Conservation (phyloP, 2,797 vertebrate species). For the Gobio occitaniae region DNA sequence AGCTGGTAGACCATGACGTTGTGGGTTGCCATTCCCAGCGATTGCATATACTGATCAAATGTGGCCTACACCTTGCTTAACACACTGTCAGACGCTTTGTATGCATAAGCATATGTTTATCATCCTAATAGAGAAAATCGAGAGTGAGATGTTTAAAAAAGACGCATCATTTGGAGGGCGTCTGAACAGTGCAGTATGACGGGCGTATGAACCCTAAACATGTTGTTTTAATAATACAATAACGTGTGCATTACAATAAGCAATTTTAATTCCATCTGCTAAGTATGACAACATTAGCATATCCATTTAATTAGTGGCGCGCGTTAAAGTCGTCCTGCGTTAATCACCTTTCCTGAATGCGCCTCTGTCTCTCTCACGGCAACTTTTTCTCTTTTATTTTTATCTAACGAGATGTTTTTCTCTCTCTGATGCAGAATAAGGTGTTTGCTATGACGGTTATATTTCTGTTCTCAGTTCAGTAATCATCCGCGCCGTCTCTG, state of each 20-base stretch:
- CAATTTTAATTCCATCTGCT: slow-evolving; percentile 99
- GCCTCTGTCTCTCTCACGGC: slow-evolving; percentile 70
- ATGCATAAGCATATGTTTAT: neutral
- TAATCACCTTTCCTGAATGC: slow-evolving; percentile 97
- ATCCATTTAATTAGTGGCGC: slow-evolving; percentile 98
- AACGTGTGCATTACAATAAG: slow-evolving; percentile 99
- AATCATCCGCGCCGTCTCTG: slow-evolving; percentile 42
- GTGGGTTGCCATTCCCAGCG: neutral
- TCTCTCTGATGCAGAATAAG: slow-evolving; percentile 85
- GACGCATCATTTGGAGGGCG: slow-evolving; percentile 54
- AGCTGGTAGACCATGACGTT: neutral
- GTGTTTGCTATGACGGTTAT: slow-evolving; percentile 90
- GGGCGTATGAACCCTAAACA: slow-evolving; percentile 87
- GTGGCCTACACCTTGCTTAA: neutral
- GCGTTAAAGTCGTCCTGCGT: slow-evolving; percentile 93
- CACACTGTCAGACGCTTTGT: neutral
- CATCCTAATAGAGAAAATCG: neutral
- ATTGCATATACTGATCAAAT: neutral
- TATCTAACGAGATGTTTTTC: slow-evolving; percentile 89
- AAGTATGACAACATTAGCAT: slow-evolving; percentile 99
- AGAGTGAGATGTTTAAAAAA: slow-evolving; percentile 37
- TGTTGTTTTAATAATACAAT: slow-evolving; percentile 95
- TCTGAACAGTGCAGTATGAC: slow-evolving; percentile 84
- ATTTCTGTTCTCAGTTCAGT: slow-evolving; percentile 84
- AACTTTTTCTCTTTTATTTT: slow-evolving; percentile 81